Conservation (phyloP, 2,113 vertebrate genomes). For the Pachypanchax playfairii region DNA sequence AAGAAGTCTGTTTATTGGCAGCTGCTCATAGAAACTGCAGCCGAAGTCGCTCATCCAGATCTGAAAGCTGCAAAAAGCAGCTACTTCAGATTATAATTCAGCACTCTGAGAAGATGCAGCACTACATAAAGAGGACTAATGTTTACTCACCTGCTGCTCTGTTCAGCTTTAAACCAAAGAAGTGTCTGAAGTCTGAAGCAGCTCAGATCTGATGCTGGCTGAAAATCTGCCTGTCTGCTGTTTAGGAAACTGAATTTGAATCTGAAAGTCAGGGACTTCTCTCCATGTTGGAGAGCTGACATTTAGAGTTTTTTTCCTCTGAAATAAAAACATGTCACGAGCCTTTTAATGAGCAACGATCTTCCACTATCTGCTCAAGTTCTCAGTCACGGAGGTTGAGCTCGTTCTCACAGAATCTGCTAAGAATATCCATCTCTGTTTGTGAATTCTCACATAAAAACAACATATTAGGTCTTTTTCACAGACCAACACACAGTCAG, state of each 20-base stretch:
- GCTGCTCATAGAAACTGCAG: not conserved
- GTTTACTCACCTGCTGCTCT: not conserved
- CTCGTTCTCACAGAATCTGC: too few relatives aligned
- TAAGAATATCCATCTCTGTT: too few relatives aligned
- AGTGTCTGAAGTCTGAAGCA: not conserved
- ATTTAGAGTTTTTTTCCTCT: not conserved
- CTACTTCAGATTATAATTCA: not conserved
- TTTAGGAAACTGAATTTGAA: not conserved
- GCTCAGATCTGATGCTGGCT: not conserved
- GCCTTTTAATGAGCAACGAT: not conserved
- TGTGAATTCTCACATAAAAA: too few relatives aligned
- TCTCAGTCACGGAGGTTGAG: not conserved
- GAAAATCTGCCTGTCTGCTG: not conserved
- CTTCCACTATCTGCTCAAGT: not conserved
- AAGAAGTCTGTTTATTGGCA: not conserved
- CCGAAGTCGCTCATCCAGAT: not conserved
- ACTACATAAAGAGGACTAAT: not conserved
- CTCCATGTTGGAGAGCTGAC: rapidly evolving
- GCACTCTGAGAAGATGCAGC: not conserved
- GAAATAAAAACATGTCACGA: not conserved
- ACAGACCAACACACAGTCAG: too few relatives aligned
- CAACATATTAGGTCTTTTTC: too few relatives aligned
- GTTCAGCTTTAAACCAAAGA: not conserved
- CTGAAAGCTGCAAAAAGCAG: not conserved
- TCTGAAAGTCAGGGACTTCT: not conserved